Conservation (phyloP, 2,797 vertebrate species). For the Eidolon dupreanum region DNA sequence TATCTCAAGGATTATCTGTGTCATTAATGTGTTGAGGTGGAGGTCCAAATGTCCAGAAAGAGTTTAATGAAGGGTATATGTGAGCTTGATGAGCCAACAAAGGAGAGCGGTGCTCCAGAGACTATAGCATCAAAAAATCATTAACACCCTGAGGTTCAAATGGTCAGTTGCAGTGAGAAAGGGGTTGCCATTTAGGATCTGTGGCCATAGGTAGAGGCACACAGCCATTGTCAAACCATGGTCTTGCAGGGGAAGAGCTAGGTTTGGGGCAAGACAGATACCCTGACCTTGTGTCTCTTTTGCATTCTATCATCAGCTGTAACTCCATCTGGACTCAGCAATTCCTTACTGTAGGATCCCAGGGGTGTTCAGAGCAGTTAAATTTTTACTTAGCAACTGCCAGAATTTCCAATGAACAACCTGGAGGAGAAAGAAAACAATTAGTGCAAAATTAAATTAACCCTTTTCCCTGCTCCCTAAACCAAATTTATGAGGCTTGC, state of each 20-base stretch:
- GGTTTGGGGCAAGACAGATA: too few species aligned
- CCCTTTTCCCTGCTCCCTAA: background rate
- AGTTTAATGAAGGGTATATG: background rate
- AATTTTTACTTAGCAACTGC: background rate
- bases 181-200: accelerated
- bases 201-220: background rate
- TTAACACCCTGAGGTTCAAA: background rate
- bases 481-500: conserved; percentile 24
- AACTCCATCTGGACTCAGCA: background rate
- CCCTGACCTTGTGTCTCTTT: background rate
- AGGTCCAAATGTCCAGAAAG: background rate
- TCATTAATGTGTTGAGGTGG: background rate
- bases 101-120: background rate
- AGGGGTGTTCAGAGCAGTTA: background rate
- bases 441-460: conserved; percentile 50
- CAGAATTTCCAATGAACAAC: background rate
- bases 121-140: background rate
- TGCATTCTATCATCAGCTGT: background rate
- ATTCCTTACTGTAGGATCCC: background rate
- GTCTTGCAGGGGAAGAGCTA: background rate
- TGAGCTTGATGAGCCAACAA: background rate
- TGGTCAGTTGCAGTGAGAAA: background rate
- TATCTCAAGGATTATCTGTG: background rate
- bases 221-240: background rate
- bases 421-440: conserved; percentile 35